Evolutionary conservation across 2,888 invertebrate species (phyloP), one percentile per base, ranked within the genome.

Genomic region (Linnaemya tessellans): DNA sequence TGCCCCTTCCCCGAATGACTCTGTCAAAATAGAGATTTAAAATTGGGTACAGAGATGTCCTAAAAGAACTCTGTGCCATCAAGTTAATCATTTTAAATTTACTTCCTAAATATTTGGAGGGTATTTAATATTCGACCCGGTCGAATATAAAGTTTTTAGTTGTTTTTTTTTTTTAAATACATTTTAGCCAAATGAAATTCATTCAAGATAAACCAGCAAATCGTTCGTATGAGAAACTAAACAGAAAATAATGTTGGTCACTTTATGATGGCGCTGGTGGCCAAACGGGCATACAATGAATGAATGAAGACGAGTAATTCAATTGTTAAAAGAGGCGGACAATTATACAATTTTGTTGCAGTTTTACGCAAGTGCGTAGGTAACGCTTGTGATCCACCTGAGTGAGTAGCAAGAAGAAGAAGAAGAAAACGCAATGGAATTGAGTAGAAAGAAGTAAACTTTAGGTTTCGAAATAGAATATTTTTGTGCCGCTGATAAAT

Each of bases 361-460:
- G 25, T 68, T 79, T 68, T 65, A 75, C 75, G 75, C 75, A 75
- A 60, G 65, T 56, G 62, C 35, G 54, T 74, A 38, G 68, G 62
- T 15, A 74, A 35, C 13, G 35, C 62, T 51, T 46, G 46, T 22
- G 75, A 58, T 74, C 51, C 80, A 84, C 65, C 58, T 80, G 74
- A 80, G 68, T 84, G 65, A 73, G 25, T 77, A 64, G 25, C 2
- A n/a, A n/a, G n/a, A n/a, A n/a, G n/a, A n/a, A n/a, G n/a, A n/a
- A n/a, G n/a, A n/a, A n/a, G n/a, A n/a, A n/a, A n/a, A n/a, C n/a
- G n/a, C n/a, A n/a, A n/a, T n/a, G n/a, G n/a, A 30, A 5, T 13
- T 20, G 13, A 13, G 7, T 38, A 41, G 7, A 74, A 41, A 54
- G 56, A 68, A 38, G 4, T 38, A 38, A 38, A 51, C 46, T 49